Conservation (phyloP, 1,140 invertebrate species). For the Drosophila ficusphila region DNA sequence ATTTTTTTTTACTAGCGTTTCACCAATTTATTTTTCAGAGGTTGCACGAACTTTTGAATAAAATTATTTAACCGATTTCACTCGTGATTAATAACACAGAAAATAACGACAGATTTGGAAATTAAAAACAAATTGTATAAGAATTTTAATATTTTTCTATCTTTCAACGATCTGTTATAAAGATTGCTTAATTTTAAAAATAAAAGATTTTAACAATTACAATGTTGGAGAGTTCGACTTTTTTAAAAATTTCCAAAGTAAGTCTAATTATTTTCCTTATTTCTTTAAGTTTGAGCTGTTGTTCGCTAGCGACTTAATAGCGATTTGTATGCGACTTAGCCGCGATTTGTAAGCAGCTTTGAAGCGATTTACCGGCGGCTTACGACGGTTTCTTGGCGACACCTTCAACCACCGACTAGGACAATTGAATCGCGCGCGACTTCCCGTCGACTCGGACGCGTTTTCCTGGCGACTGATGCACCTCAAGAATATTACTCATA, state of each 20-base stretch:
- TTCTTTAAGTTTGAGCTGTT: background rate
- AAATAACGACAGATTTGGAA: background rate
- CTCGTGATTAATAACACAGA: background rate
- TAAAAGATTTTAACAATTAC: too few relatives aligned
- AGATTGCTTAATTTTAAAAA: background rate
- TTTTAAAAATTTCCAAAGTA: background rate
- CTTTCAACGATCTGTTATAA: too few relatives aligned
- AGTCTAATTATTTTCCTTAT: too few relatives aligned
- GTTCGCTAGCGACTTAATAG: background rate
- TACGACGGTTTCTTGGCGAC: background rate
- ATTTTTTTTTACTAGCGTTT: background rate
- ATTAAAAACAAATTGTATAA: background rate
- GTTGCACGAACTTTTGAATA: background rate
- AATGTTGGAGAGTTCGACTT: too few relatives aligned
- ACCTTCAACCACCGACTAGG: slow-evolving; percentile 18
- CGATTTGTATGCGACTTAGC: too few relatives aligned
- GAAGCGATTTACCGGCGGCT: background rate
- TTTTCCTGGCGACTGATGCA: slow-evolving; percentile 29
- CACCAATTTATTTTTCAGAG: background rate
- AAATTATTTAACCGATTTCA: background rate
- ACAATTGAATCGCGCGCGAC: slow-evolving; percentile 2
- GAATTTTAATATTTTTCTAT: background rate
- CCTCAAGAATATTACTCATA: slow-evolving; percentile 36
- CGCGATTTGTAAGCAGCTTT: background rate
- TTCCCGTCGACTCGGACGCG: slow-evolving; percentile 13